These are phyloP conservation scores for Stegodyphus mimosarum DNA, from an alignment of 1,140 invertebrate genomes.

Conservation along the genomic window DNA sequence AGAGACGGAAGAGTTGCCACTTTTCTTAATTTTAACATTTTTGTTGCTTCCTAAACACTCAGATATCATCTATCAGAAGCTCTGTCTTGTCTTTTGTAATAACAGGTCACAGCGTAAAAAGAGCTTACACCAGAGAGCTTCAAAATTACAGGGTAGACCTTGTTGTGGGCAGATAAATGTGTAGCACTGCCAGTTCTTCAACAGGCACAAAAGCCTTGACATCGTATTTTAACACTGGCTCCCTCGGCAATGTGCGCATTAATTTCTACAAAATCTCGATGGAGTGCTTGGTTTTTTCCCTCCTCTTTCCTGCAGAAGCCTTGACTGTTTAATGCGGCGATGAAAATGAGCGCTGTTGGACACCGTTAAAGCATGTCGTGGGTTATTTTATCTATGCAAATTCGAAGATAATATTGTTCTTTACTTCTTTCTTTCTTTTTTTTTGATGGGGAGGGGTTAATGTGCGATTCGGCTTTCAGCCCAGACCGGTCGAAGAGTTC, in stretches of 20 bases:
- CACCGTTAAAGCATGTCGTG: slow-evolving; percentile 33
- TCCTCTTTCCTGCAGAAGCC: neutral
- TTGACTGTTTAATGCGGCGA: slow-evolving; percentile 19
- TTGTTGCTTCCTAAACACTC: slow-evolving; percentile 8
- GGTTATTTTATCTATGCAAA: slow-evolving; percentile 55
- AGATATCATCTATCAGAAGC: slow-evolving; percentile 57
- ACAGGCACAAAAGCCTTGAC: slow-evolving; percentile 13
- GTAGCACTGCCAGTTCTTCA: slow-evolving; percentile 16
- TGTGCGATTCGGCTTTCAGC: slow-evolving; percentile 24
- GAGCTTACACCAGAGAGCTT: slow-evolving; percentile 13
- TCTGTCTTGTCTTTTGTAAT: slow-evolving; percentile 38
- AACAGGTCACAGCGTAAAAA: slow-evolving; percentile 19
- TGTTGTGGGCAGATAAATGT: slow-evolving; percentile 39
- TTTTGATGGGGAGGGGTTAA: slow-evolving; percentile 9
- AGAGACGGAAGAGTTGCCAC: neutral
- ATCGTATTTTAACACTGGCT: slow-evolving; percentile 10
- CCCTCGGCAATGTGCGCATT: slow-evolving; percentile 29
- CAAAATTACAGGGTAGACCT: slow-evolving; percentile 51
- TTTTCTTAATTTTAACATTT: slow-evolving; percentile 30
- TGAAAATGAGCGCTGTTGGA: slow-evolving; percentile 32
- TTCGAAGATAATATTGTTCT: slow-evolving; percentile 40
- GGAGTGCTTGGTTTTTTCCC: slow-evolving; percentile 16
- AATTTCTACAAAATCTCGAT: slow-evolving; percentile 44
- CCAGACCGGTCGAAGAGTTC: neutral
- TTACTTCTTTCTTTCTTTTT: neutral